These are phyloP conservation scores for Vulpes ferrilata DNA, from an alignment of 2,113 vertebrate genomes.

Conservation along the genomic window DNA sequence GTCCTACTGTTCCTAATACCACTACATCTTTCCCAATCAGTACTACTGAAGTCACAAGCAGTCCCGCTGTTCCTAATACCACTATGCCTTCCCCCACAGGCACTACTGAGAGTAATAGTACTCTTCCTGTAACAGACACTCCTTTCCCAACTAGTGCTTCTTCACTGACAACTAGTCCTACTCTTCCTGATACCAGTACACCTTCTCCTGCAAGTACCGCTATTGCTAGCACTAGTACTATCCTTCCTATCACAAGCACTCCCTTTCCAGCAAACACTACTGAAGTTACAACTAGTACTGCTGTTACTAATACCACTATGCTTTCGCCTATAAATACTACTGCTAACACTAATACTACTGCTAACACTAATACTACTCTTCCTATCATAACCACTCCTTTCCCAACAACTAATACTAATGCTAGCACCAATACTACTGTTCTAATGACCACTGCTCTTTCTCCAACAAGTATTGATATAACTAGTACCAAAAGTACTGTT, in stretches of 20 bases:
- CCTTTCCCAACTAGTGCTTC: accelerated
- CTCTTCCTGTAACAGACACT: accelerated
- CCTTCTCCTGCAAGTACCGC: accelerated
- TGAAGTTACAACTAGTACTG: background rate
- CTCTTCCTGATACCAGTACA: accelerated
- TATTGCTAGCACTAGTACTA: accelerated
- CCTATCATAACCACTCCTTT: background rate
- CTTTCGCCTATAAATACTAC: background rate
- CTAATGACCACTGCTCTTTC: background rate
- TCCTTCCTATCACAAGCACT: accelerated
- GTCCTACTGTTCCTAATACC: no score
- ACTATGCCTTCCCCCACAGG: accelerated
- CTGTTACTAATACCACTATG: accelerated
- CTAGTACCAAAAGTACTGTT: no score
- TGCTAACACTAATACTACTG: background rate
- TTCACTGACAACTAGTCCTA: accelerated
- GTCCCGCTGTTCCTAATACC: accelerated
- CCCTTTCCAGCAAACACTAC: accelerated
- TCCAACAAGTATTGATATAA: background rate
- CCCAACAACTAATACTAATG: no score
- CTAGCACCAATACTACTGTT: background rate
- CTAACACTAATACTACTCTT: background rate
- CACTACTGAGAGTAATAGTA: accelerated
- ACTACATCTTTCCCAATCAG: no score
- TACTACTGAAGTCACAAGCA: no score